phyloP scores from a whole-genome alignment of 2,888 invertebrate species.

The Polylopha cassiicola region DNA sequence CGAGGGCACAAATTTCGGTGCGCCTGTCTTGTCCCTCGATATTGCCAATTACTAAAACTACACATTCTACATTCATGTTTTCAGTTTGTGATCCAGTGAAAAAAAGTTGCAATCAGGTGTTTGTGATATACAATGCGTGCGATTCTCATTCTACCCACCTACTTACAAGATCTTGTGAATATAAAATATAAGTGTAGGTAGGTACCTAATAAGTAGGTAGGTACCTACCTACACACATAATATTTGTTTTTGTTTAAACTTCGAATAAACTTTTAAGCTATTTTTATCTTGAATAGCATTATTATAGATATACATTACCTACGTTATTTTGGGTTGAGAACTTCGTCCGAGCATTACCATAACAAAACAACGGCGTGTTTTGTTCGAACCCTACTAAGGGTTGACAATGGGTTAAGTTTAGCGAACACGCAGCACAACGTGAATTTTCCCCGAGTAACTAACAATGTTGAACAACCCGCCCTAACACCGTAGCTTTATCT shows the following conservation, averaged over 20 bases:
- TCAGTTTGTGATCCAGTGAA: no score
- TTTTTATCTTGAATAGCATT: constrained; percentile 2
- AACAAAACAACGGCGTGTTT: constrained; percentile 16
- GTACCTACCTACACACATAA: no score
- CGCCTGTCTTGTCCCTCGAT: constrained; percentile 14
- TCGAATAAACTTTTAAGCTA: constrained; percentile 7
- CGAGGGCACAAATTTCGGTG: constrained; percentile 6
- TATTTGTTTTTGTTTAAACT: constrained; percentile 7
- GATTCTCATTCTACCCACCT: no score
- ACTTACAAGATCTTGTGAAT: no score
- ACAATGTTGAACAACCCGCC: no score
- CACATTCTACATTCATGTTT: constrained; percentile 7
- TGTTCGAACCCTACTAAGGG: constrained; percentile 4
- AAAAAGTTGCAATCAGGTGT: constrained; percentile 13
- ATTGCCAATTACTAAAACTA: constrained; percentile 16
- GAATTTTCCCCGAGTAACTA: no score
- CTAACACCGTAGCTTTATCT: no score
- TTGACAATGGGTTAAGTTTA: constrained; percentile 11
- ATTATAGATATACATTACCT: no score
- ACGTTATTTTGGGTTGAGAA: constrained; percentile 7
- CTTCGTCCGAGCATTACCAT: constrained; percentile 15
- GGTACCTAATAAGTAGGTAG: no score
- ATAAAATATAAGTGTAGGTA: no score
- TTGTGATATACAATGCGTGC: no score
- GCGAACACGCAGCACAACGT: no score